Percentiles rank a stretch among this genome's conserved stretches.
phyloP scores from a whole-genome alignment of 2,888 invertebrate species.

The Xestoiulus laeticollis region DNA sequence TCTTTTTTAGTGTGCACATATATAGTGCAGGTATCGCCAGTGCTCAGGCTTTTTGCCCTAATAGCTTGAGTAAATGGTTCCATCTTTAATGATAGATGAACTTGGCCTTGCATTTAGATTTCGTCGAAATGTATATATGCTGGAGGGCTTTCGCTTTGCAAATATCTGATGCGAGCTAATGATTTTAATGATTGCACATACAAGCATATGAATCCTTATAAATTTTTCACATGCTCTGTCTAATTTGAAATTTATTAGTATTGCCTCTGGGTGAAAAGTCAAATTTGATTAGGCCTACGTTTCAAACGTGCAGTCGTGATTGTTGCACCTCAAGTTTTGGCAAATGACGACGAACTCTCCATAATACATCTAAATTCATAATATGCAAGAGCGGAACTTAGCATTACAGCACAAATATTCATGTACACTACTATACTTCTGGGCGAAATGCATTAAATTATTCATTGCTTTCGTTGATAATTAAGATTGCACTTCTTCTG shows the following conservation, averaged over 20 bases:
- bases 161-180: conserved; percentile 17
- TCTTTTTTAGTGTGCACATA: neutral
- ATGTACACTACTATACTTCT: neutral
- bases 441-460: neutral
- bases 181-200: conserved; percentile 11
- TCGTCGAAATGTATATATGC: neutral
- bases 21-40: neutral
- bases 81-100: neutral
- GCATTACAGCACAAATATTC: neutral
- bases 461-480: neutral
- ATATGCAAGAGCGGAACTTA: neutral
- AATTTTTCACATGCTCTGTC: conserved; percentile 25
- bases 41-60: neutral
- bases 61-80: neutral
- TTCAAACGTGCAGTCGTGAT: neutral
- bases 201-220: neutral
- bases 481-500: neutral
- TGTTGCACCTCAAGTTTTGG: neutral
- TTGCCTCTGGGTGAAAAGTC: neutral
- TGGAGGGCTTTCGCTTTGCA: neutral
- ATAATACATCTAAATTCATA: neutral
- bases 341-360: neutral
- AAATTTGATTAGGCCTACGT: neutral
- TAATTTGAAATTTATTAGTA: conserved; percentile 19
- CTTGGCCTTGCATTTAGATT: neutral